Base-by-base conservation (phyloP, 2,888 invertebrate species). In the Orchestes rusci region DNA sequence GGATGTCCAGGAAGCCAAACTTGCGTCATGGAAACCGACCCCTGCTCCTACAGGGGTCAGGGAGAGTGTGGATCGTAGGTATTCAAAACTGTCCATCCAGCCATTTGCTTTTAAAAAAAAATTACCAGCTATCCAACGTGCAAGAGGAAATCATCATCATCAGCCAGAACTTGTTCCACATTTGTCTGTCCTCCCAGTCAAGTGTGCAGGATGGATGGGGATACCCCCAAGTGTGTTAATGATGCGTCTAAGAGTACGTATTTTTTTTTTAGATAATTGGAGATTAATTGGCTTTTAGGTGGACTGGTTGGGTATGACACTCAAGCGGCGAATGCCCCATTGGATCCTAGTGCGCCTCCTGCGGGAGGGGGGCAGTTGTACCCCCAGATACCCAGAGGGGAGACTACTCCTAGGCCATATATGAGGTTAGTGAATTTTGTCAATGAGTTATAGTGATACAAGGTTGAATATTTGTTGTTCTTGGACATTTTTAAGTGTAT, bases 1-100 rank as follows among this genome's bases (percentile, higher is more conserved):
- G 85, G 85, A 37, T 87, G 87, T 60, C 70, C 77, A 41, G 79
- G 76, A 61, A 80, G 71, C 59, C 77, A 87, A 68, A 75, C 77
- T 46, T 87, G 87, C 66, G 76, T 84, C 43, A 73, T 83, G 62
- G 76, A 75, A 1, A 79, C 81, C 58, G 84, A 85, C 56, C 80
- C 82, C 1, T 87, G 87, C 64, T 70, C 73, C 10, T 74, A 72
- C 55, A 74, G 76, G 53, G 67, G 71, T 51, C 71, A 73, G 45
- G 59, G 63, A 17, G 64, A 68, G 51, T 70, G 70, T 57, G 70
- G 70, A 56, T 57, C 57, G 69, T 69, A 61, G 62, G 68, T 60
- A 52, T 45, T 44, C 43, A 27, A 23, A 16, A 8, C n/a, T 16
- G 31, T 19, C 7, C 23, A 15, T n/a, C n/a, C n/a, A n/a, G n/a